Conservation (phyloP, 37 sponge, comb jelly and placozoan genomes). For the Crambe crambe region DNA sequence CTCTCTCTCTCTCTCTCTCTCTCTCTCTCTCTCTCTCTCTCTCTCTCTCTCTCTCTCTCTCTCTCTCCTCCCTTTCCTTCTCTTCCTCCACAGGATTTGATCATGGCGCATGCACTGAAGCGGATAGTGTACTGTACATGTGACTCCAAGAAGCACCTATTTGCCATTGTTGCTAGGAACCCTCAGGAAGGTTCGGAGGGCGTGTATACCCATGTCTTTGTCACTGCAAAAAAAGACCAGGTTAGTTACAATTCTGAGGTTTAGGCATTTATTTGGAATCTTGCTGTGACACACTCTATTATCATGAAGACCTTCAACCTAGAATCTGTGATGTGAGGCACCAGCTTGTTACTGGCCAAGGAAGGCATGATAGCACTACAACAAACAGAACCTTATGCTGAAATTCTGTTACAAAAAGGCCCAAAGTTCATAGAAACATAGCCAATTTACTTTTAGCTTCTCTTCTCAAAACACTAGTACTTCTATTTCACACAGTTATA, state of each 20-base stretch:
- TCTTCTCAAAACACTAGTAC: not conserved
- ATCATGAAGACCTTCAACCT: not conserved
- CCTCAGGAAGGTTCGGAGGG: slow-evolving; percentile 40
- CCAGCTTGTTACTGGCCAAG: slow-evolving; percentile 86
- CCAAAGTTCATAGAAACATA: slow-evolving; percentile 29
- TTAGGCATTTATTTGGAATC: not conserved
- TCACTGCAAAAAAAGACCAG: slow-evolving; percentile 46
- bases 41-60: too few relatives aligned
- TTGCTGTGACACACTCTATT: not conserved
- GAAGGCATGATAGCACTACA: slow-evolving; percentile 69
- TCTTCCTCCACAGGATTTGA: slow-evolving; percentile 12
- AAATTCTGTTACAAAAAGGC: slow-evolving; percentile 76
- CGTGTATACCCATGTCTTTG: slow-evolving; percentile 58
- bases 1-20: too few relatives aligned
- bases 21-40: too few relatives aligned
- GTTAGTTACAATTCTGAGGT: too few relatives aligned
- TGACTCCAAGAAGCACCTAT: slow-evolving; percentile 46
- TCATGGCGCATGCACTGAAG: slow-evolving; percentile 72
- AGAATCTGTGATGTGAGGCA: too few relatives aligned
- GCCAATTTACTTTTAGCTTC: not conserved
- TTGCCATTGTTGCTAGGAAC: slow-evolving; percentile 54
- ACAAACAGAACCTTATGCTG: slow-evolving; percentile 80
- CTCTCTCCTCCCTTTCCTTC: too few relatives aligned
- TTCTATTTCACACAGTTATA: not conserved
- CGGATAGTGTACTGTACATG: slow-evolving; percentile 49